Conservation (phyloP, 2,888 invertebrate genomes). For the Tribolium freemani region DNA sequence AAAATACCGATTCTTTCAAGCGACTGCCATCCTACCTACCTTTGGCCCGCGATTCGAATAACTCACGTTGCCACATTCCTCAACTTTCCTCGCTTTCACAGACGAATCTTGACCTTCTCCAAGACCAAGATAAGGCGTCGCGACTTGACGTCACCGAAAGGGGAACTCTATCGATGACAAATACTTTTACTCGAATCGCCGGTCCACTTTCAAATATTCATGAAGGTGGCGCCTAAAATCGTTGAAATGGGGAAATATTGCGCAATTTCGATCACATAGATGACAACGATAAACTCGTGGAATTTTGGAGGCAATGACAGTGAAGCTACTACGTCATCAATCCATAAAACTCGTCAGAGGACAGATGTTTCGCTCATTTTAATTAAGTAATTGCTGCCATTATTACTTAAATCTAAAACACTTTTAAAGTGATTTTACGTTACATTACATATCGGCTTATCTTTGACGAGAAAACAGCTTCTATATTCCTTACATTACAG, state of each 20-base stretch:
- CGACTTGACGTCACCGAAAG: conserved; percentile 9
- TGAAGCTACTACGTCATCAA: conserved; percentile 7
- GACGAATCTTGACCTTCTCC: conserved; percentile 6
- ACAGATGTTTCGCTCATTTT: conserved; percentile 8
- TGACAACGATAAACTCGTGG: too few species aligned
- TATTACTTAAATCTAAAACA: background rate
- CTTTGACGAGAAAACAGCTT: too few species aligned
- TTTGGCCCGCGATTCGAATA: conserved; percentile 44
- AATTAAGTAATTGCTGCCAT: background rate
- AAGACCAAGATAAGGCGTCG: background rate
- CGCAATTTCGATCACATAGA: conserved; percentile 6
- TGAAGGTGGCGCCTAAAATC: too few species aligned
- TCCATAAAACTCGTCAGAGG: conserved; percentile 12
- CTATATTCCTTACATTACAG: too few species aligned
- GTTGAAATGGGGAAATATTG: conserved; percentile 10
- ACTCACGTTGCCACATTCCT: conserved; percentile 34
- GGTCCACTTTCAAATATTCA: conserved; percentile 39
- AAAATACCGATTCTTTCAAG: conserved; percentile 51
- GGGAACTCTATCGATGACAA: conserved; percentile 41
- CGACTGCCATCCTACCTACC: conserved; percentile 45
- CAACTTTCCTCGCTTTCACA: conserved; percentile 5
- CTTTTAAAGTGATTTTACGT: too few species aligned
- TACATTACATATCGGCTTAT: too few species aligned
- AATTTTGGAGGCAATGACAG: background rate
- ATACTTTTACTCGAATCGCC: conserved; percentile 47